Percentiles rank a stretch among this genome's conserved stretches.
Conservation (phyloP, 2,113 vertebrate genomes). For the Himantopus leucocephalus region DNA sequence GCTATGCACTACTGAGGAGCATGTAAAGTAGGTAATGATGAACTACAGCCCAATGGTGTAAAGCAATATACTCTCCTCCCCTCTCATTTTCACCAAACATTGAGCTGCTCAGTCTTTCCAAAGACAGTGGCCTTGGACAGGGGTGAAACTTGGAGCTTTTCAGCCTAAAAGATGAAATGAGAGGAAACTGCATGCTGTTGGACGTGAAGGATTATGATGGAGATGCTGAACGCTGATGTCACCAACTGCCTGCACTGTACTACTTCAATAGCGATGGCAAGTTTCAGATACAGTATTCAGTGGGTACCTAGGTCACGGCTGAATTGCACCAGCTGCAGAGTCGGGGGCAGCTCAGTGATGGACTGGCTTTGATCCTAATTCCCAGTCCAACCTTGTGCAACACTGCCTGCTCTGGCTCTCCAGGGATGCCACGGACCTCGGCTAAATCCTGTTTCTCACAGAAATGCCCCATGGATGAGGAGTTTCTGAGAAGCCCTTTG, state of each 20-base stretch:
- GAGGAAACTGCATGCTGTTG: background rate
- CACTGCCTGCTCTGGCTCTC: background rate
- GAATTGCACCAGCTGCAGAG: background rate
- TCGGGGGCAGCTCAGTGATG: background rate
- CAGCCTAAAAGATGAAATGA: background rate
- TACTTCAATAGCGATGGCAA: background rate
- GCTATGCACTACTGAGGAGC: background rate
- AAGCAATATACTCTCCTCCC: background rate
- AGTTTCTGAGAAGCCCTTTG: background rate
- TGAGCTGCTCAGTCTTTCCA: background rate
- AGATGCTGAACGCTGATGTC: background rate
- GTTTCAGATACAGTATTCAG: background rate
- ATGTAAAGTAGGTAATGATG: background rate
- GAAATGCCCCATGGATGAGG: background rate
- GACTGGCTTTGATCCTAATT: background rate
- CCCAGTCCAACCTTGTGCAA: background rate
- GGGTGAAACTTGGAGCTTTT: background rate
- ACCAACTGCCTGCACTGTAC: background rate
- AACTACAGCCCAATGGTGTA: background rate
- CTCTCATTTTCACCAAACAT: background rate
- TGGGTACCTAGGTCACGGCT: rapidly evolving
- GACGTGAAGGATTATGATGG: background rate
- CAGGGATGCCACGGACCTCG: rapidly evolving
- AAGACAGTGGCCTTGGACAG: background rate
- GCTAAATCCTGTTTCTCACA: background rate